Percentiles rank a stretch among this genome's conserved stretches.
phyloP scores from a whole-genome alignment of 2,113 vertebrate genomes.

The Marcusenius ussheri region DNA sequence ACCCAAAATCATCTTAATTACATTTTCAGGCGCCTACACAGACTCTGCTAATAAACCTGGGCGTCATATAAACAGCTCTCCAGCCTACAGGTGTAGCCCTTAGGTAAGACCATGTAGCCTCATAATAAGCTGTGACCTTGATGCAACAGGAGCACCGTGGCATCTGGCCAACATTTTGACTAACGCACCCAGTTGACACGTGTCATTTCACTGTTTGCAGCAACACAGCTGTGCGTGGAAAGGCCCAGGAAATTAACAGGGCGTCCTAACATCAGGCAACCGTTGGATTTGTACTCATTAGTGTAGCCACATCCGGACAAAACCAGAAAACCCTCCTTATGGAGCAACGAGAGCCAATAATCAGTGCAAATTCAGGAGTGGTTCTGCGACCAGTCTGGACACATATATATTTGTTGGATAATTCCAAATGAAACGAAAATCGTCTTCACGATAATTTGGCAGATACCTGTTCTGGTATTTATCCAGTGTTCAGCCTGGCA shows the following conservation, averaged over 20 bases:
- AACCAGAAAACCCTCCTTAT: background rate
- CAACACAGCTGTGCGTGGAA: background rate
- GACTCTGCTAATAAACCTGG: constrained; percentile 39
- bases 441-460: background rate
- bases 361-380: background rate
- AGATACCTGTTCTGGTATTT: constrained; percentile 40
- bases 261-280: background rate
- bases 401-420: background rate
- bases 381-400: background rate
- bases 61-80: background rate
- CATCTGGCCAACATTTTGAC: background rate
- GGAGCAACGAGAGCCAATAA: background rate
- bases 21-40: constrained; percentile 54
- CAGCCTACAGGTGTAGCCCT: background rate
- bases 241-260: background rate
- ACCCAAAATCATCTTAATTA: constrained; percentile 32
- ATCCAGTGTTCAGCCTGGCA: constrained; percentile 54
- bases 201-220: background rate
- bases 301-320: background rate
- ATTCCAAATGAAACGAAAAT: background rate
- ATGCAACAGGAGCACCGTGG: background rate
- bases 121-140: background rate
- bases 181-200: background rate
- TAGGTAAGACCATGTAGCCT: background rate
- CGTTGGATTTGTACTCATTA: background rate